These are phyloP conservation scores for Potamarius usumacintae DNA, from an alignment of 2,113 vertebrate species.

Conservation along the genomic window DNA sequence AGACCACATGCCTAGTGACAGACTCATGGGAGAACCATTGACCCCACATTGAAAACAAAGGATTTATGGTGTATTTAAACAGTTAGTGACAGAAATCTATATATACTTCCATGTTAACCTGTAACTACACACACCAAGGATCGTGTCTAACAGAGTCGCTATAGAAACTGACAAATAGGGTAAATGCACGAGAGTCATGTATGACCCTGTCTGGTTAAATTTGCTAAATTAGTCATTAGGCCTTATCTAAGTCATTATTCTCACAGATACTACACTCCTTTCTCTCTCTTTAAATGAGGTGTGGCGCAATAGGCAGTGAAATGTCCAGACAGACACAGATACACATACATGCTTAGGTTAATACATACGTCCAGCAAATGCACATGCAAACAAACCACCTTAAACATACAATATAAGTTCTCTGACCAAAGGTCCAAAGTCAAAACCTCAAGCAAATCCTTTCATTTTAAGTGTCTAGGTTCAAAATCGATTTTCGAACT, in stretches of 20 bases:
- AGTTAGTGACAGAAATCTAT: background rate
- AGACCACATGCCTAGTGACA: background rate
- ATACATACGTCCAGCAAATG: background rate
- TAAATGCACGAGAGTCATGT: conserved; percentile 2
- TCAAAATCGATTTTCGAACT: conserved; percentile 1
- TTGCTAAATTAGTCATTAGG: conserved; percentile 14
- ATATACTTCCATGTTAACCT: conserved; percentile 8
- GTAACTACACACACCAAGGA: conserved; percentile 3
- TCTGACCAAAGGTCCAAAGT: conserved; percentile 12
- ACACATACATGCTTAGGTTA: background rate
- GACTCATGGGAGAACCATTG: background rate
- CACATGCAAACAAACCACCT: conserved; percentile 2
- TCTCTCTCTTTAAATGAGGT: conserved; percentile 11
- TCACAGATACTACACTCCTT: conserved; percentile 14
- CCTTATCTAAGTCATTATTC: conserved; percentile 19
- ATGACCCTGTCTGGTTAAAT: conserved; percentile 17
- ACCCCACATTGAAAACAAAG: background rate
- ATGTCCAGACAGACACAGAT: background rate
- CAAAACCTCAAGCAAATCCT: background rate
- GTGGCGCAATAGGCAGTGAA: conserved; percentile 26
- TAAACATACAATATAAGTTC: conserved; percentile 18
- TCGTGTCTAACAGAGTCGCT: conserved; percentile 7
- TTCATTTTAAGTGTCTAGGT: background rate
- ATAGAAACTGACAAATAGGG: conserved; percentile 11
- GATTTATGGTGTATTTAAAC: background rate